phyloP scores from a whole-genome alignment of 2,113 vertebrate species.

The Scortum barcoo region DNA sequence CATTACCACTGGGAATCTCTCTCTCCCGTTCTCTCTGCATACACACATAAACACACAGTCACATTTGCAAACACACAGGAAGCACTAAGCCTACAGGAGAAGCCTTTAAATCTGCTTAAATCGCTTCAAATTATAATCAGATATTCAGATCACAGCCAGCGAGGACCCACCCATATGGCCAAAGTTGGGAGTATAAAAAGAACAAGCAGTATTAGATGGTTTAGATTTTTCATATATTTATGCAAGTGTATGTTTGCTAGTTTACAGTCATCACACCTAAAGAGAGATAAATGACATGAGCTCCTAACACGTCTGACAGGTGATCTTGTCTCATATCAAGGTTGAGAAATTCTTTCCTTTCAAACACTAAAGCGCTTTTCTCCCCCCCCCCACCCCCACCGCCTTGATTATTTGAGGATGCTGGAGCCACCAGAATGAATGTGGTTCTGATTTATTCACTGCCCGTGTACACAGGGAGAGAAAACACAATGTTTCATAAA shows the following conservation, averaged over 20 bases:
- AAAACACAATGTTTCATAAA: slow-evolving; percentile 66
- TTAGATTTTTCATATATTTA: slow-evolving; percentile 29
- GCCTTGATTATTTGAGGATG: slow-evolving; percentile 26
- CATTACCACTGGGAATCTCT: slow-evolving; percentile 42
- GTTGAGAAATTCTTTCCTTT: slow-evolving; percentile 19
- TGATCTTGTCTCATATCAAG: not conserved
- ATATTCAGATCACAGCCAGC: slow-evolving; percentile 78
- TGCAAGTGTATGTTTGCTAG: slow-evolving; percentile 23
- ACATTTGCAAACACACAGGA: slow-evolving; percentile 34
- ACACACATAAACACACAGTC: not conserved
- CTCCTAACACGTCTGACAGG: not conserved
- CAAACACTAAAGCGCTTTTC: slow-evolving; percentile 18
- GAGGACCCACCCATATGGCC: slow-evolving; percentile 68
- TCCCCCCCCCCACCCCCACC: no score
- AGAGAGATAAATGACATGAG: not conserved
- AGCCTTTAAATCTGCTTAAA: slow-evolving; percentile 79
- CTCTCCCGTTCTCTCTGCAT: not conserved
- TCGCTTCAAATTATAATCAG: slow-evolving; percentile 79
- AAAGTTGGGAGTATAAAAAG: slow-evolving; percentile 71
- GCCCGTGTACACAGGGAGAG: slow-evolving; percentile 35
- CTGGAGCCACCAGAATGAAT: slow-evolving; percentile 14
- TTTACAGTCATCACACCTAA: slow-evolving; percentile 8
- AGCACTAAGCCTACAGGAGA: slow-evolving; percentile 72
- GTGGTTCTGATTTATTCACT: slow-evolving; percentile 53
- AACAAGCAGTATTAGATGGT: slow-evolving; percentile 60